These are phyloP conservation scores for Brachystomella parvula DNA, from an alignment of 1,140 invertebrate genomes.

Conservation along the genomic window DNA sequence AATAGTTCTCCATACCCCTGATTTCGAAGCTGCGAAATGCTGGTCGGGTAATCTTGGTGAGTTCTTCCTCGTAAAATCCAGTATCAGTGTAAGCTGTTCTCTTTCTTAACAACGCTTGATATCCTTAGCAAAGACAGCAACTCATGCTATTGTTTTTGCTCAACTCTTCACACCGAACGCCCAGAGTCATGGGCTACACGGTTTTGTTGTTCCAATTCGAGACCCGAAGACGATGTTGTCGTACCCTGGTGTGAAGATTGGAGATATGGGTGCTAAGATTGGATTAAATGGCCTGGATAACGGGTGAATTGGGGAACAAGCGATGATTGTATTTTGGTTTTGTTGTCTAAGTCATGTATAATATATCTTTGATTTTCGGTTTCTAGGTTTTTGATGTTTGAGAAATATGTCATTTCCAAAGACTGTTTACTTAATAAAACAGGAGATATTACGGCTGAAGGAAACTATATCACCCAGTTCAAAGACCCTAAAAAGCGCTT, in stretches of 20 bases:
- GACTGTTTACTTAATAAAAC: constrained; percentile 75
- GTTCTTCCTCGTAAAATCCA: background rate
- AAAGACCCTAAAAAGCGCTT: constrained; percentile 68
- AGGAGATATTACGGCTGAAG: constrained; percentile 75
- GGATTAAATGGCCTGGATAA: constrained; percentile 77
- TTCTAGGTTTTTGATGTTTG: constrained; percentile 71
- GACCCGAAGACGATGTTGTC: constrained; percentile 60
- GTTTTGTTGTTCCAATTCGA: constrained; percentile 70
- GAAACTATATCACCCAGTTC: constrained; percentile 67
- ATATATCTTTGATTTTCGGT: background rate
- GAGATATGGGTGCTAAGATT: constrained; percentile 73
- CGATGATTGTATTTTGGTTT: background rate
- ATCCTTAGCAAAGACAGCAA: constrained; percentile 68
- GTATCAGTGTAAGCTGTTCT: background rate
- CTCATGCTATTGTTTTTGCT: constrained; percentile 79
- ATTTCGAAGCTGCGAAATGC: constrained; percentile 47
- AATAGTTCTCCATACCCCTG: constrained; percentile 54
- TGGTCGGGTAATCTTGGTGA: constrained; percentile 45
- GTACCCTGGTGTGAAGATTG: constrained; percentile 64
- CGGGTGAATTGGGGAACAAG: constrained; percentile 49
- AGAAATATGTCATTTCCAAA: constrained; percentile 73
- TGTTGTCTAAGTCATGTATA: background rate
- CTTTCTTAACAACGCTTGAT: constrained; percentile 35
- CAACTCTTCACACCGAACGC: constrained; percentile 71
- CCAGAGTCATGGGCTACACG: constrained; percentile 65